A percentile compares a stretch with the other conserved stretches of the same genome.
These are phyloP conservation scores for Proteles cristata DNA, from an alignment of 2,113 vertebrate species.

Conservation along the genomic window DNA sequence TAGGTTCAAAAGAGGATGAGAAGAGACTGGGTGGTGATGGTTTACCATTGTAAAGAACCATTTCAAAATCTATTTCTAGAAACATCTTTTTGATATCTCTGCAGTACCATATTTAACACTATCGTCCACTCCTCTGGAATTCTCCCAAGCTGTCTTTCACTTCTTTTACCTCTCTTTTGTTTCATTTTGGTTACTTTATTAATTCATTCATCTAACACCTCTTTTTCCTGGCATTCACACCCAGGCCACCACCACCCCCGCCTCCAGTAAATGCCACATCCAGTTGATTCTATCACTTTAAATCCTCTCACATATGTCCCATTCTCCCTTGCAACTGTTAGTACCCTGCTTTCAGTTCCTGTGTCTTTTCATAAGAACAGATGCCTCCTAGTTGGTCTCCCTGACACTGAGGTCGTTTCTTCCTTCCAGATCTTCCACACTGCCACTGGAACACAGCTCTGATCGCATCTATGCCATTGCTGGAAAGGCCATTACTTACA, in stretches of 20 bases:
- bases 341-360: constrained; percentile 37
- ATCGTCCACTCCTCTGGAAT: not conserved
- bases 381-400: constrained; percentile 46
- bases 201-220: not conserved
- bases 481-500: not conserved
- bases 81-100: not conserved
- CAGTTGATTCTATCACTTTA: constrained; percentile 32
- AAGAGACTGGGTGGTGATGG: not conserved
- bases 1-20: not conserved
- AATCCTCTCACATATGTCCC: constrained; percentile 27
- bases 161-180: constrained; percentile 5
- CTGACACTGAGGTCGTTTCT: not conserved
- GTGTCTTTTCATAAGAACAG: not conserved
- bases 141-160: not conserved
- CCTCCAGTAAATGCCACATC: not conserved
- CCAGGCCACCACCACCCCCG: not conserved
- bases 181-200: constrained; percentile 52
- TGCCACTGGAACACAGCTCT: not conserved
- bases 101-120: not conserved
- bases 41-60: not conserved
- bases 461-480: not conserved
- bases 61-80: not conserved
- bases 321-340: constrained; percentile 34
- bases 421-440: not conserved
- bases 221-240: constrained; percentile 20